Conservation (phyloP, 2,888 invertebrate species). For the Elysia crispata region DNA sequence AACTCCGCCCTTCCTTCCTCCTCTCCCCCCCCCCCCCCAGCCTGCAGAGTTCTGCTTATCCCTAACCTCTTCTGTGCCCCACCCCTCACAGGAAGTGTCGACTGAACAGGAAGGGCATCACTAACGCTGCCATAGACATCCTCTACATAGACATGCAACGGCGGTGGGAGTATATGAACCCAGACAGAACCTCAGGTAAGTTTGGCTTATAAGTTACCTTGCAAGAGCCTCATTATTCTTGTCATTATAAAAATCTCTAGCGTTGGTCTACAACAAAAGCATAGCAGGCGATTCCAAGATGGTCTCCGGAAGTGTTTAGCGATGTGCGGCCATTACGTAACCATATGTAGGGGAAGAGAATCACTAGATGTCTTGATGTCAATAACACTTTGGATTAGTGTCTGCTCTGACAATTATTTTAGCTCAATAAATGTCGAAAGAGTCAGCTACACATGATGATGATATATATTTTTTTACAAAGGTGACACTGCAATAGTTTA, state of each 20-base stretch:
- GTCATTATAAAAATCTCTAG: neutral
- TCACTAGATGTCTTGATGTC: no score
- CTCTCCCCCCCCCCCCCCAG: no score
- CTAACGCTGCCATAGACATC: slow-evolving; percentile 74
- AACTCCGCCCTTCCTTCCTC: no score
- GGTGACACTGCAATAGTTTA: no score
- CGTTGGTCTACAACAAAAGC: neutral
- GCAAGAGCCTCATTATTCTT: neutral
- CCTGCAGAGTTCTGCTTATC: neutral
- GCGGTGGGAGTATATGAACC: slow-evolving; percentile 73
- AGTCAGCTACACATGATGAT: no score
- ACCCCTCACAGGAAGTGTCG: slow-evolving; percentile 64
- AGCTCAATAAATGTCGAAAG: no score
- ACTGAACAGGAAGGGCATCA: slow-evolving; percentile 66
- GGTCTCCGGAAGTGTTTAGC: no score
- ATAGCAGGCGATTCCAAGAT: neutral
- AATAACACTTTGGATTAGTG: no score
- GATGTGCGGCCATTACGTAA: no score
- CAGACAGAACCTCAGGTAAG: slow-evolving; percentile 68
- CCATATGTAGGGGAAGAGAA: no score
- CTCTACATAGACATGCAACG: slow-evolving; percentile 75
- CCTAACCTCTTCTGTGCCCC: neutral
- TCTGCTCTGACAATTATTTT: no score
- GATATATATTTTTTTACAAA: no score
- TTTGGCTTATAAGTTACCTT: neutral